Base-by-base conservation (phyloP, 2,113 vertebrate species). In the Dasyornis broadbenti region DNA sequence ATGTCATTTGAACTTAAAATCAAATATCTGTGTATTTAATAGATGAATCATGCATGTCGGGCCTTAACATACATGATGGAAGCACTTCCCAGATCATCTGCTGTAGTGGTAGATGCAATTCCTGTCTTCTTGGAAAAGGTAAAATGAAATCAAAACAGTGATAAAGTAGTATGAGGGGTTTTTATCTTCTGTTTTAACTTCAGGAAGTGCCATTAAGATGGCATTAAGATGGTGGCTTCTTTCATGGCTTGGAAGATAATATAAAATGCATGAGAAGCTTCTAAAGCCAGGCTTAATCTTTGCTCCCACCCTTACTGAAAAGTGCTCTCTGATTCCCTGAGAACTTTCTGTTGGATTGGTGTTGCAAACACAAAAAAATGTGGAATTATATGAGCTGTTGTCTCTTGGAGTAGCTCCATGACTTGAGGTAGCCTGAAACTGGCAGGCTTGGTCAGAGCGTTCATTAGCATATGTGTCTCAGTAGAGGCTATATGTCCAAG, bases 21-120 rank as follows among this genome's bases (percentile, higher is more conserved):
- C 33, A 31, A 54, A 15, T 70, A 42, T 35, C 35, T 28, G 0
- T 72, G 2, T 94, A 30, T 89, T 96, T 95, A 91, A 66, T 95
- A 99, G 99, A 99, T 99, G 99, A 99, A 99, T 97, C 99, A 99
- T 84, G 99, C 99, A 15, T 99, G 99, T 88, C 99, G 99, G 94
- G 99, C 99, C 95, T 99, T 99, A 98, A 99, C 99, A 2, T 99
- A 99, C 31, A 99, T 99, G 99, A 99, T 99, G 99, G 99, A 99
- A 98, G 99, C 99, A 40, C 98, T 99, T 96, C 99, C 99, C 54
- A 98, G 99, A 47, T 99, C 99, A 40, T 99, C 99, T 89, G 99
- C 99, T 89, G 99, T 99, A 72, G 99, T 99, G 42, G 99, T 99
- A 30, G 99, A 99, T 96, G 99, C 99, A 54, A 99, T 99, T 97